These are phyloP conservation scores for Alfaro cultratus DNA, from an alignment of 2,797 vertebrate genomes.

Conservation along the genomic window DNA sequence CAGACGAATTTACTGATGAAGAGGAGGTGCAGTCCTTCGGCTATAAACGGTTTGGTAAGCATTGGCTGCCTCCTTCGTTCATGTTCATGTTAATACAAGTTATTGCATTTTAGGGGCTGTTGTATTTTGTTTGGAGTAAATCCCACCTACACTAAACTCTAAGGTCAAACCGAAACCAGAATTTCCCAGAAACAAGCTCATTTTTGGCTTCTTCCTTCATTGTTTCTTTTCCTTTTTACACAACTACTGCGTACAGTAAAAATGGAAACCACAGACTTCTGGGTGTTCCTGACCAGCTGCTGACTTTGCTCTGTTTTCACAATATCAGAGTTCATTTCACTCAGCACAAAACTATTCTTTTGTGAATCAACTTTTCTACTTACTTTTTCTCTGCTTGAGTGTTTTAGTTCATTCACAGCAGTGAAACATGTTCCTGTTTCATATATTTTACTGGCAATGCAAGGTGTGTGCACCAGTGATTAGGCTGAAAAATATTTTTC, in stretches of 20 bases:
- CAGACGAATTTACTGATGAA: slow-evolving; percentile 98
- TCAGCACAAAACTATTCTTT: slow-evolving; percentile 6
- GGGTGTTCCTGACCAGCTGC: slow-evolving; percentile 62
- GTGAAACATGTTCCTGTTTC: background rate
- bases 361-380: slow-evolving; percentile 11
- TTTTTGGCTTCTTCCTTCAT: slow-evolving; percentile 51
- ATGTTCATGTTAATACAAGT: slow-evolving; percentile 14
- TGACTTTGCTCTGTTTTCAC: slow-evolving; percentile 46
- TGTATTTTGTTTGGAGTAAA: slow-evolving; percentile 35
- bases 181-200: slow-evolving; percentile 53
- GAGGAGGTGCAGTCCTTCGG: slow-evolving; percentile 99
- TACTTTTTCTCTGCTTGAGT: slow-evolving; percentile 3
- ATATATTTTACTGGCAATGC: background rate
- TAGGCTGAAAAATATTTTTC: background rate
- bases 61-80: slow-evolving; percentile 22
- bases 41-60: slow-evolving; percentile 99
- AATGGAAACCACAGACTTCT: slow-evolving; percentile 50
- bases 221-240: slow-evolving; percentile 39
- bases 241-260: slow-evolving; percentile 19
- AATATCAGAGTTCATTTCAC: slow-evolving; percentile 17
- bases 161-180: slow-evolving; percentile 34
- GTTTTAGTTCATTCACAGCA: slow-evolving; percentile 1
- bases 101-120: slow-evolving; percentile 3
- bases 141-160: slow-evolving; percentile 15
- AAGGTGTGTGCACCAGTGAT: background rate